Base-by-base conservation (phyloP, 2,888 invertebrate genomes). In the Drosophila koepferae region DNA sequence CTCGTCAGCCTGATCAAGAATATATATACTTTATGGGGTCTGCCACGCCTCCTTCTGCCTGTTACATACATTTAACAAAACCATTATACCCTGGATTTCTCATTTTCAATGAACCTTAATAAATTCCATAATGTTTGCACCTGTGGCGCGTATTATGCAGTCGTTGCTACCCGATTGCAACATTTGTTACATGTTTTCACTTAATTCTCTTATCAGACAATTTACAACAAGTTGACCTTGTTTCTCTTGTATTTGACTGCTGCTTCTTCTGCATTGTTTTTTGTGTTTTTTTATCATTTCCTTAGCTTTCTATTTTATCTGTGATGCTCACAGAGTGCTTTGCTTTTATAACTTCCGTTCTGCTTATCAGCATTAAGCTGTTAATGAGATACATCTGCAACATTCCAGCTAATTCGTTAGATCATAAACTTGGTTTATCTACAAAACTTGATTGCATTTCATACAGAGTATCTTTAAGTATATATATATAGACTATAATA, bases 331-430 rank as follows among this genome's bases (percentile, higher is more conserved):
- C 28, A 61, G 38, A 7, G 40, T 12, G 14, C n/a, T 41, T 23
- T 20, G 31, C 5, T 23, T 40, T 23, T 62, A 62, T 40, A 14
- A 62, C 40, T 63, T 23, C 46, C 63, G 53, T 38, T 28, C 20
- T 48, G 62, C 31, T 62, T 63, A 63, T 59, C 44, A 18, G 36
- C 3, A 16, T 10, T 3, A 28, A 38, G 46, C 38, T 36, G 36
- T 18, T 36, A 20, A 61, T 10, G 20, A 23, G 20, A 10, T 20
- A 31, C 31, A 40, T 62, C 46, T 46, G 9, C 38, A 18, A n/a
- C 44, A 61, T 46, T 63, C 60, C 36, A 20, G 53, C 53, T 38
- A 38, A 36, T 38, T 36, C 53, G 20, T 20, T 53, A 34, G 34
- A 51, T 34, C 51, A 8, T 51, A 36, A 51, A 51, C 49, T 28